These are phyloP conservation scores for Semaprochilodus insignis DNA, from an alignment of 2,797 vertebrate species.

Conservation along the genomic window DNA sequence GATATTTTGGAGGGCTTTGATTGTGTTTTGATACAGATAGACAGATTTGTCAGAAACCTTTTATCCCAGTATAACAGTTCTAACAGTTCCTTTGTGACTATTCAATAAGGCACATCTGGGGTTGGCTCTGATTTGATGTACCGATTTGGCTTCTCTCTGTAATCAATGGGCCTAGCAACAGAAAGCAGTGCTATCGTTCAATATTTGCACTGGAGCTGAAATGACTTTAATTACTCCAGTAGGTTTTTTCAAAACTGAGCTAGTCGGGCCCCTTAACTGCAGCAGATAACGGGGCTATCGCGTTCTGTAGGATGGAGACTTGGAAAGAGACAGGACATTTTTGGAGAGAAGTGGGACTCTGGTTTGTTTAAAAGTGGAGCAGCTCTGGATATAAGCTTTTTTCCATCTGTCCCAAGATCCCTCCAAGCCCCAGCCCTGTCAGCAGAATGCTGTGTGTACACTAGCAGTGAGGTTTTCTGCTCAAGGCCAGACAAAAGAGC, in stretches of 20 bases:
- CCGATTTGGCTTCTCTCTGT: neutral
- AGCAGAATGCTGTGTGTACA: constrained; percentile 29
- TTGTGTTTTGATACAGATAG: neutral
- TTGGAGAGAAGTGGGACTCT: constrained; percentile 14
- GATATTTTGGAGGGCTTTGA: neutral
- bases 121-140: neutral
- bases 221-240: neutral
- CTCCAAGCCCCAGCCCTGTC: constrained; percentile 27
- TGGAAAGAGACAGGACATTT: constrained; percentile 28
- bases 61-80: neutral
- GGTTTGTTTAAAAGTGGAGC: constrained; percentile 24
- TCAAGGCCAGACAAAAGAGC: constrained; percentile 8
- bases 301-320: neutral
- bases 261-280: constrained; percentile 1
- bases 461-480: neutral
- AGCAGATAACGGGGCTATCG: neutral
- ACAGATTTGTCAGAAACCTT: neutral
- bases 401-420: constrained; percentile 39
- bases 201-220: neutral
- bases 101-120: neutral
- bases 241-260: neutral
- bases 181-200: neutral
- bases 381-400: constrained; percentile 31
- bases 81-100: neutral
- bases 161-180: neutral